phyloP scores from a whole-genome alignment of 2,797 vertebrate species.

The Poecilia picta region DNA sequence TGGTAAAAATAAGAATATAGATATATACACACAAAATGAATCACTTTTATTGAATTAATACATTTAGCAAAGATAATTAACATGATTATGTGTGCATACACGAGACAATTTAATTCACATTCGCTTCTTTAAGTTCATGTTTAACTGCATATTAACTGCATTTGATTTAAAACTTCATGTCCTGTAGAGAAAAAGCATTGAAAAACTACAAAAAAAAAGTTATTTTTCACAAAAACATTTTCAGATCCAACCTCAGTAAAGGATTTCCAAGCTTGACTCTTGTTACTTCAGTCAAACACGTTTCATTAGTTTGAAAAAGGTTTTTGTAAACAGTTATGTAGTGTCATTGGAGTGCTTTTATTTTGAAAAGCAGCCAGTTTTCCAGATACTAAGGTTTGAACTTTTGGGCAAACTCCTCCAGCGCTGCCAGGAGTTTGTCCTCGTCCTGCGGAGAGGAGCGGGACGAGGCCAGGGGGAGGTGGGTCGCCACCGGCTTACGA shows the following conservation, averaged over 20 bases:
- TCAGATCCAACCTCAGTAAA: neutral
- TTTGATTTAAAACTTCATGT: neutral
- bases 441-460: constrained; percentile 76
- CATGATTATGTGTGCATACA: neutral
- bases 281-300: neutral
- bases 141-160: neutral
- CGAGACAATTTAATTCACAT: neutral
- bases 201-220: neutral
- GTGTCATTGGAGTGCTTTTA: constrained; percentile 28
- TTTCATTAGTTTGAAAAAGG: neutral
- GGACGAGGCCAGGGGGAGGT: constrained; percentile 82
- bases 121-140: neutral
- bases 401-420: constrained; percentile 79
- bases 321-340: constrained; percentile 31
- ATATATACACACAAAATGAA: neutral
- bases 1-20: too few relatives aligned
- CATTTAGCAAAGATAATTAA: neutral
- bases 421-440: constrained; percentile 72
- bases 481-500: constrained; percentile 80
- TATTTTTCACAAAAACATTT: neutral
- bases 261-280: neutral
- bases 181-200: neutral
- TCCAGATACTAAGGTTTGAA: constrained; percentile 73
- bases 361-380: neutral
- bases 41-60: neutral